Base-by-base conservation (phyloP, 2,797 vertebrate species). In the Coendou prehensilis region DNA sequence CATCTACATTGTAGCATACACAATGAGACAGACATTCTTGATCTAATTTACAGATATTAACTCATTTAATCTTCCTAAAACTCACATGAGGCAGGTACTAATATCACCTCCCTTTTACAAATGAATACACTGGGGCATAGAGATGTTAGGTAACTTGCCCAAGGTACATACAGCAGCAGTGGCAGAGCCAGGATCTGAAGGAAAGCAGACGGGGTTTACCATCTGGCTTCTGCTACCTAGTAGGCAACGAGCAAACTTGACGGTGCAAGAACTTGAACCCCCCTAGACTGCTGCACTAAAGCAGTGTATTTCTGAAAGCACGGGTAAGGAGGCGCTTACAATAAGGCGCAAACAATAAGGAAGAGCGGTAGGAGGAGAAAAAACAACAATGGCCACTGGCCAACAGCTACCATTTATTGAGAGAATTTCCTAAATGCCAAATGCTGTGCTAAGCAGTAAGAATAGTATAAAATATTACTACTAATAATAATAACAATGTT, bases 21-120 rank as follows among this genome's bases (percentile, higher is more conserved):
- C 5, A 83, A 73, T 47, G 64, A 93, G 50, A 37, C 54, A 81
- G 52, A 37, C 54, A 71, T 45, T 80, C 23, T 75, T 33, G 61
- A 50, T 8, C 52, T 52, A 33, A 54, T 92, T 93, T 47, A 92
- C 33, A 94, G 82, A 95, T 37, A 94, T 54, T 52, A 81, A 89
- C 78, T 91, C 57, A 50, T 52, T 90, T 67, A n/a, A 15, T 94
- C 75, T 87, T 75, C 79, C 9, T 54, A 75, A 84, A 63, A 76
- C 61, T 54, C 56, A 33, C 5, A 7, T 26, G 81, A 80, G 17
- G 41, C 63, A 85, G 37, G 37, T n/a, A 52, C 75, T 87, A 23
- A 63, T 33, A 47, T 57, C 56, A 82, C 17, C 33, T 20, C 41
- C 47, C 26, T 56, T 95, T 95, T n/a, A 57, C 73, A 57, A 83